Conservation (phyloP, 1,140 invertebrate species). For the Myzus persicae region DNA sequence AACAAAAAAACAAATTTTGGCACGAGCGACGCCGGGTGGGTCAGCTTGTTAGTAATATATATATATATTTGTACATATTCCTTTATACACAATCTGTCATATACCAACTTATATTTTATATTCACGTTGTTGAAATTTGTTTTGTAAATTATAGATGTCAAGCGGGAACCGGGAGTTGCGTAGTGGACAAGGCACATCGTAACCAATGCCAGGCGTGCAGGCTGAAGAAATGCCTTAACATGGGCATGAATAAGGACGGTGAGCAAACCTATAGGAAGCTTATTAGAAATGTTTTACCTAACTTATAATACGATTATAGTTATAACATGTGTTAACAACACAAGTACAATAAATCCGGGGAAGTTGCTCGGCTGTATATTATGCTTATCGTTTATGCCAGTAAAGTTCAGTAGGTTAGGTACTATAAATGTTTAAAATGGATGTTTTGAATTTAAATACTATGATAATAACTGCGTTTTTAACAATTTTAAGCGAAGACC, state of each 20-base stretch:
- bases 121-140: background rate
- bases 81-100: background rate
- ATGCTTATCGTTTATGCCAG: too few relatives aligned
- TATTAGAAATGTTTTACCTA: background rate
- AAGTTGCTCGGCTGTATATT: too few relatives aligned
- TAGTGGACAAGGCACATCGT: constrained; percentile 97
- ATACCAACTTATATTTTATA: background rate
- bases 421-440: too few relatives aligned
- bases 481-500: background rate
- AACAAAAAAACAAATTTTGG: too few relatives aligned
- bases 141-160: constrained; percentile 78
- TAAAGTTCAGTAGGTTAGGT: too few relatives aligned
- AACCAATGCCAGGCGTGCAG: constrained; percentile 98
- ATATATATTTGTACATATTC: background rate
- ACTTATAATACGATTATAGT: background rate
- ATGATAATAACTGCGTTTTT: background rate
- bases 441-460: background rate
- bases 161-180: constrained; percentile 92
- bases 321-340: background rate
- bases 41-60: background rate
- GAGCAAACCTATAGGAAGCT: constrained; percentile 66
- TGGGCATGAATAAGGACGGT: constrained; percentile 99
- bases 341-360: background rate
- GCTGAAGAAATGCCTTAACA: constrained; percentile 95
- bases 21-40: too few relatives aligned